Evolutionary conservation across 2,113 vertebrate genomes (phyloP), one percentile per base, ranked within the genome.

Genomic region (Silurus asotus): DNA sequence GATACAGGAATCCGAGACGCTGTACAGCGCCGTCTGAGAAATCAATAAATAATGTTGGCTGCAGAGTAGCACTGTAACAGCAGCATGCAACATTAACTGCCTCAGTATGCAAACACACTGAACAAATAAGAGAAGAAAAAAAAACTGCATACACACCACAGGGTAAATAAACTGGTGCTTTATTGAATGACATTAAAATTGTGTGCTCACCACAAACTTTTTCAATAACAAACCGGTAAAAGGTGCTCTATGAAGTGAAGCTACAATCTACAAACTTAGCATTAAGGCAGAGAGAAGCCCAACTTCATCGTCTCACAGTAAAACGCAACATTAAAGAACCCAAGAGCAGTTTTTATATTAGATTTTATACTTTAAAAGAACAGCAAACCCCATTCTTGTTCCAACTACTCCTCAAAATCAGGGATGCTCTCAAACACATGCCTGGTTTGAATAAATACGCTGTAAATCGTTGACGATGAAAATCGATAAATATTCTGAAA

Each of bases 211-310:
- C 83, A 86, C 48, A 86, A 90, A 86, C 78, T 37, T 81, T 87
- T 83, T 78, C 61, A 83, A 87, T 83, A 89, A 86, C 80, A 89
- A 89, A 84, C 84, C 81, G 82, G 88, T 86, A 81, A 81, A 90
- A 88, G 89, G 87, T 90, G 89, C 86, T 86, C 84, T 77, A 85
- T 59, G 25, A 88, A 86, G 83, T 74, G 9, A 77, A 87, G 83
- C 74, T 83, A 83, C 53, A 83, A 86, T 56, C 85, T 81, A 87
- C 59, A 81, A 83, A 81, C 58, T 23, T 58, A 85, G 76, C 55
- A 48, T 86, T 89, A 88, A 89, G 88, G 88, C 88, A 88, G 76
- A 86, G 80, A 85, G 75, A 83, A 59, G 81, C 70, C 81, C 14
- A n/a, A 70, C 61, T 45, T 23, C 84, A 56, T 75, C 23, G 59